Evolutionary conservation across 2,113 vertebrate species (phyloP).

Genomic region (Cynocephalus volans): DNA sequence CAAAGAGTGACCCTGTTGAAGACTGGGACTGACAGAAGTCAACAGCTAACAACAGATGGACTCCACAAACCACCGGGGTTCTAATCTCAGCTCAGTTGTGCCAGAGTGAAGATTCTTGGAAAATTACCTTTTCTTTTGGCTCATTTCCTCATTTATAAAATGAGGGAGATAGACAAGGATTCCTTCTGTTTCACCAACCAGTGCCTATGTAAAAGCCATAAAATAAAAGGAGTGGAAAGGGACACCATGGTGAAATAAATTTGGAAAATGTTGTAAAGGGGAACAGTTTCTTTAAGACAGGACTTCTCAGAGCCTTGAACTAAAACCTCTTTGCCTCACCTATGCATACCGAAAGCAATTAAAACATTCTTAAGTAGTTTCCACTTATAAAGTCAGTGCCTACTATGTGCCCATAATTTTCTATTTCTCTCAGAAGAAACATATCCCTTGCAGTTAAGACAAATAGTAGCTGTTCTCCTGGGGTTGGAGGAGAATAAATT

Average conservation of each 20-base stretch:
- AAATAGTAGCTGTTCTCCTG: not conserved
- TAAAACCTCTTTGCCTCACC: not conserved
- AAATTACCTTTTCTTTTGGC: not conserved
- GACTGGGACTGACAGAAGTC: not conserved
- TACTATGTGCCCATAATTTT: not conserved
- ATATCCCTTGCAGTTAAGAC: not conserved
- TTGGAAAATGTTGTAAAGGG: not conserved
- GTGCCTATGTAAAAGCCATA: not conserved
- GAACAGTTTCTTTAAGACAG: not conserved
- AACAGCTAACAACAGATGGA: no score
- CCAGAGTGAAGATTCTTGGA: not conserved
- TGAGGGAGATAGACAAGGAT: not conserved
- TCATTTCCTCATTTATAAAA: not conserved
- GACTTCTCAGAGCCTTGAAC: not conserved
- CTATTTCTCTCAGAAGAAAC: constrained; percentile 28
- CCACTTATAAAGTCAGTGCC: not conserved
- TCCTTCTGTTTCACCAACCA: not conserved
- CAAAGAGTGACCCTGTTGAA: not conserved
- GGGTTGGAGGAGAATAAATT: not conserved
- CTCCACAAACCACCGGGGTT: not conserved
- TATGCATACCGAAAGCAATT: not conserved
- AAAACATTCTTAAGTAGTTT: not conserved
- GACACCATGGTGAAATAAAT: not conserved
- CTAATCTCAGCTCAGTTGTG: not conserved
- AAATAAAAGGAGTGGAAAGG: not conserved